Base-by-base conservation (phyloP, 2,113 vertebrate species). In the Oophaga pumilio region DNA sequence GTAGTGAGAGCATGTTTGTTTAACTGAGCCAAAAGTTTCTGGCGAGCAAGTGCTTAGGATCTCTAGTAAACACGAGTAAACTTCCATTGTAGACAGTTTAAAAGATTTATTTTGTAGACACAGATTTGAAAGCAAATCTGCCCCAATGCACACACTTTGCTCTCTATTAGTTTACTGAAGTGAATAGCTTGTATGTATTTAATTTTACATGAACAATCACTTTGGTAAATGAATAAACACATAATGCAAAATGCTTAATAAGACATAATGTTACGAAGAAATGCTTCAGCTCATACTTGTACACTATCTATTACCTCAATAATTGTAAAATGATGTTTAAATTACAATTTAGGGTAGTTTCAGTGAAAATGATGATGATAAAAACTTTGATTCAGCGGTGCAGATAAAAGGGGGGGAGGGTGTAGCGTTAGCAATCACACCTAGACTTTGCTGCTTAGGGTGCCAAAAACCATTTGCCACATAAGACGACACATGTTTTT, bases 11-110 rank as follows among this genome's bases (percentile, higher is more conserved):
- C 43, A 76, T 86, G 74, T 78, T 78, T 66, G 33, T 85, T 78
- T 77, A 85, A 77, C 73, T 11, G 22, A 85, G 84, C 84, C 73
- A 85, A 85, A 85, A 64, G 28, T 64, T 85, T 66, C 57, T 85
- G 84, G 84, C 84, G 26, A 76, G 73, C 33, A 52, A 64, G 13
- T 62, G 18, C 84, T 64, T 64, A 66, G 62, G 28, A 53, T 85
- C 73, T 52, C 28, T 77, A 85, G 57, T 77, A 85, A 85, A 85
- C 57, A 85, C 43, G 79, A 76, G 57, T 49, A 77, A 77, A 57
- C 64, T 85, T 74, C 43, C 73, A 57, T 76, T 76, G 84, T 62
- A 59, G 71, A 18, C 71, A n/a, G 49, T 74, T 43, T 76, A 60
- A n/a, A 85, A 85, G 28, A 78, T 68, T 52, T 53, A 66, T 78